Base-by-base conservation (phyloP, 2,113 vertebrate species). In the Scatophagus argus region DNA sequence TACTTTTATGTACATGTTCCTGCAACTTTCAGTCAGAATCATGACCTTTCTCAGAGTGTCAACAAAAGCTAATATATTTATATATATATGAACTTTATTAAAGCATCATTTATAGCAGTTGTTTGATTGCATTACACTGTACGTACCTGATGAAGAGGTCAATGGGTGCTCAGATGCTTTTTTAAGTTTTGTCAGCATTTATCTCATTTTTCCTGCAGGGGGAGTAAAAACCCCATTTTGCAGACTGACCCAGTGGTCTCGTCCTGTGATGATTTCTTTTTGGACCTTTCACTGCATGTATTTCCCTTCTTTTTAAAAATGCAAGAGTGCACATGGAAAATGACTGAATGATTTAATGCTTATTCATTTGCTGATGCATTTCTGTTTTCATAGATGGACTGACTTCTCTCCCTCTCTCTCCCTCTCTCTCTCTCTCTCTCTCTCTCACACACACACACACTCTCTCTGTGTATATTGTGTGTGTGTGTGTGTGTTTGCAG, bases 141-240 rank as follows among this genome's bases (percentile, higher is more conserved):
- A n/a, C n/a, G n/a, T n/a, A n/a, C n/a, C n/a, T n/a, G n/a, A n/a
- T n/a, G n/a, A n/a, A n/a, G n/a, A n/a, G n/a, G n/a, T n/a, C n/a
- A n/a, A n/a, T n/a, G n/a, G n/a, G n/a, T n/a, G n/a, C n/a, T n/a
- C n/a, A n/a, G n/a, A n/a, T n/a, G n/a, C n/a, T n/a, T n/a, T n/a
- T n/a, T n/a, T n/a, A n/a, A n/a, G n/a, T n/a, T n/a, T n/a, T 29
- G 14, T 4, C 9, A 14, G 23, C 56, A 51, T 21, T 82, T 72
- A 11, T 10, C 60, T 1, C n/a, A 8, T 55, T 77, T 3, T 7
- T 25, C 74, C 82, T 31, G 80, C 67, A 88, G 86, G 56, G 79
- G 82, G 87, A 12, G 44, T n/a, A 1, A 85, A 46, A 51, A 59
- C 52, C 16, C 13, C 19, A 68, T 54, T 58, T 54, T 73, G 21